Base-by-base conservation (phyloP, 1,140 invertebrate species). In the Psilanteris sp. region DNA sequence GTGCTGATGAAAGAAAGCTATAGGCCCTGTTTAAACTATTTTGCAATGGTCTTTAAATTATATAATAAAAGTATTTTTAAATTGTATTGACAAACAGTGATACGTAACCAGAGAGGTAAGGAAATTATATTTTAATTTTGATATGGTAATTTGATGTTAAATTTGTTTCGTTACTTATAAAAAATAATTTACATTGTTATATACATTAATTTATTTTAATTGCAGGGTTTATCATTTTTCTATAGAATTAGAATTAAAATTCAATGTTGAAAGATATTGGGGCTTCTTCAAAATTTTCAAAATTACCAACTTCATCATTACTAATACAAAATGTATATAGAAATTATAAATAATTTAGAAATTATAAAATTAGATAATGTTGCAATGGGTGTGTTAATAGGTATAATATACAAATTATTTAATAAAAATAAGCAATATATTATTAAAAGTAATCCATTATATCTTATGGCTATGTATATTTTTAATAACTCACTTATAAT, bases 81-180 rank as follows among this genome's bases (percentile, higher is more conserved):
- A 98, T 85, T 96, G 96, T 68, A 91, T 96, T 34, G 95, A 97
- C 54, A 98, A 99, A 99, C 79, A 98, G 97, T 70, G 97, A 99
- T 81, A 96, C 99, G 94, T 98, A 98, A 4, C 89, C 99, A 0
- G 99, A 99, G 86, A 98, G 95, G 95, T 97, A 78, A 36, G 27
- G 5, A 20, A 20, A 20, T 3, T 3, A 5, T 3, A 20, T 20
- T 20, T 20, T n/a, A n/a, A n/a, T n/a, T n/a, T n/a, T n/a, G n/a
- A n/a, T n/a, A n/a, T n/a, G n/a, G n/a, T n/a, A n/a, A n/a, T n/a
- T n/a, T n/a, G n/a, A n/a, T n/a, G n/a, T n/a, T n/a, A n/a, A n/a
- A n/a, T n/a, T n/a, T n/a, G n/a, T n/a, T n/a, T n/a, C n/a, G n/a
- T n/a, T n/a, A n/a, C n/a, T n/a, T n/a, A n/a, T n/a, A n/a, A n/a